These are phyloP conservation scores for Xestia rhomboidea DNA, from an alignment of 2,888 invertebrate species.

Conservation along the genomic window DNA sequence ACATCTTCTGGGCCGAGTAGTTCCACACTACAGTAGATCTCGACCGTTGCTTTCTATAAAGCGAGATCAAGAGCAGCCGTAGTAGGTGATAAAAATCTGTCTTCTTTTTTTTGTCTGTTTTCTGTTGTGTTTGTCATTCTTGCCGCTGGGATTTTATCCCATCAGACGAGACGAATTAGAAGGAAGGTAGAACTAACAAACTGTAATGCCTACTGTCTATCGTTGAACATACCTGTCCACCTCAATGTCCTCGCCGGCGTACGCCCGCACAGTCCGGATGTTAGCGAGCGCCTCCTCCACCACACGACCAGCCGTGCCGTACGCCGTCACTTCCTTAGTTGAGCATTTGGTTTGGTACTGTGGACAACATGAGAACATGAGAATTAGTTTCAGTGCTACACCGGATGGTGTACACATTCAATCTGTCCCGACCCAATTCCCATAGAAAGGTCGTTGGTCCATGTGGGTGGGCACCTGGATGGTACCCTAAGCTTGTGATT, in stretches of 20 bases:
- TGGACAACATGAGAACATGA: background rate
- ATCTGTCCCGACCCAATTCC: background rate
- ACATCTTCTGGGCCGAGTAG: too few species aligned
- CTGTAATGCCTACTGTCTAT: background rate
- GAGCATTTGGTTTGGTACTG: slow-evolving; percentile 92
- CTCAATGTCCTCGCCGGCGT: slow-evolving; percentile 93
- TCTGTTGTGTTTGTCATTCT: background rate
- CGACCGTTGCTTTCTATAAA: background rate
- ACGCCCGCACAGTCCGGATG: slow-evolving; percentile 83
- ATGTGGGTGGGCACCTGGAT: background rate
- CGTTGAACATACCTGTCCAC: slow-evolving; percentile 78
- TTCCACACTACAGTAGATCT: background rate
- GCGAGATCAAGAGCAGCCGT: background rate
- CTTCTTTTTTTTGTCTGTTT: too few species aligned
- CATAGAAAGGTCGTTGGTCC: background rate
- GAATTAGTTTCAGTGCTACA: background rate
- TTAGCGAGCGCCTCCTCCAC: slow-evolving; percentile 94
- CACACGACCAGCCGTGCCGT: slow-evolving; percentile 93
- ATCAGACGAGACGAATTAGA: too few species aligned
- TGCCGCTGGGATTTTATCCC: background rate
- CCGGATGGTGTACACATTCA: background rate
- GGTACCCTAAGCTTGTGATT: background rate
- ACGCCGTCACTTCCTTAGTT: slow-evolving; percentile 91
- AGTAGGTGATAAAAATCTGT: background rate
- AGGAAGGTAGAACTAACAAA: too few species aligned